Evolutionary conservation across 2,113 vertebrate species (phyloP).

Genomic region (Pycnonotus jocosus): DNA sequence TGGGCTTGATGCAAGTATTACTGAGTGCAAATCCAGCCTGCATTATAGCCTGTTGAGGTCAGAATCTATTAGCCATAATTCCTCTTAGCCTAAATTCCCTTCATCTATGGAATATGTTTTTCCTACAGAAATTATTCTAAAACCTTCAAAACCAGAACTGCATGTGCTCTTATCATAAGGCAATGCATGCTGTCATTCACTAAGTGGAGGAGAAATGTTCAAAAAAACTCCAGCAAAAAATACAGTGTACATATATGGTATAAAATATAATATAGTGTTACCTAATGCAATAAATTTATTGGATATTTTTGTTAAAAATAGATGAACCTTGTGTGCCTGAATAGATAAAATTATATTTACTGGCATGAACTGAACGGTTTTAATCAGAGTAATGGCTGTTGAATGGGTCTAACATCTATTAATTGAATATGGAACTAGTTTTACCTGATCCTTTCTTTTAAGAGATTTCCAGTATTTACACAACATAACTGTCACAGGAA

Average conservation of each 20-base stretch:
- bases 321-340: neutral
- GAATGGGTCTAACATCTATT: neutral
- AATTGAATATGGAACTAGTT: neutral
- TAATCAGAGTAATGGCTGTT: neutral
- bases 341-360: neutral
- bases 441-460: neutral
- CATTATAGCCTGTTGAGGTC: constrained; percentile 45
- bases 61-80: constrained; percentile 50
- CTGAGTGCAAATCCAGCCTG: constrained; percentile 21
- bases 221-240: neutral
- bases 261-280: neutral
- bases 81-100: constrained; percentile 3
- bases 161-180: neutral
- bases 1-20: neutral
- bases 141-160: neutral
- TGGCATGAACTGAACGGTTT: neutral
- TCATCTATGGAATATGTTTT: neutral
- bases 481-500: neutral
- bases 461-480: constrained; percentile 4
- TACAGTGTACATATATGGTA: neutral
- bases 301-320: neutral
- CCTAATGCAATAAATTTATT: neutral
- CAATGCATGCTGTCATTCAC: neutral
- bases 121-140: constrained; percentile 1
- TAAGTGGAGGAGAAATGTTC: neutral